These are phyloP conservation scores for Mystacornis crossleyi DNA, from an alignment of 2,113 vertebrate species.

Conservation along the genomic window DNA sequence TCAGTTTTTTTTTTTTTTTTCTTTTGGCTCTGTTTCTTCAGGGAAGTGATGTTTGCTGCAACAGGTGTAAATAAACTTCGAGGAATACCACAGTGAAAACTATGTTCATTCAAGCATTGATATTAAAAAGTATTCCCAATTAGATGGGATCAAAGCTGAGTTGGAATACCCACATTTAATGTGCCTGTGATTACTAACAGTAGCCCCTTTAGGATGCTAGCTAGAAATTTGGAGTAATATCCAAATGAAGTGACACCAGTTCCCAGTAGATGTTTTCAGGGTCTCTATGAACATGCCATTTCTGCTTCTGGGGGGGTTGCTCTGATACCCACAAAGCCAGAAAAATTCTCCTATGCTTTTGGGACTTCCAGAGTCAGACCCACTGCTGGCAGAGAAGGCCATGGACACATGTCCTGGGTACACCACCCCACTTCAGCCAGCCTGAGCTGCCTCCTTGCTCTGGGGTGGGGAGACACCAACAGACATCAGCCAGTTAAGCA, in stretches of 20 bases:
- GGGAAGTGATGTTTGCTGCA: too few relatives aligned
- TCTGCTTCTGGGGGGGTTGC: not conserved
- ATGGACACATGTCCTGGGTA: rapidly evolving
- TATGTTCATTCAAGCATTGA: not conserved
- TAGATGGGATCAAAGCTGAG: not conserved
- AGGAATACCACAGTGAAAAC: not conserved
- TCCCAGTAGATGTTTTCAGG: not conserved
- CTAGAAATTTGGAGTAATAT: not conserved
- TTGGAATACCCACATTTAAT: not conserved
- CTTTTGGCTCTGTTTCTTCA: too few relatives aligned
- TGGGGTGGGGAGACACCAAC: not conserved
- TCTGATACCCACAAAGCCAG: not conserved
- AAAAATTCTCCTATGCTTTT: not conserved
- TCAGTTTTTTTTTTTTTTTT: too few relatives aligned
- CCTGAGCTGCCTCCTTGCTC: not conserved
- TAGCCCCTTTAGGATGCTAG: rapidly evolving
- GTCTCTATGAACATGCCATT: not conserved
- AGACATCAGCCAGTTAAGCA: not conserved
- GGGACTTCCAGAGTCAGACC: not conserved
- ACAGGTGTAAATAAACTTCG: not conserved
- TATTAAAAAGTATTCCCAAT: not conserved
- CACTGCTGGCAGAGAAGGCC: rapidly evolving
- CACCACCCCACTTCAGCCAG: not conserved
- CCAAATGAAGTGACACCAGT: not conserved
- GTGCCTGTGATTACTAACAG: not conserved